Evolutionary conservation across 2,888 invertebrate genomes (phyloP), one percentile per base, ranked within the genome.

Genomic region (Apamea monoglypha): DNA sequence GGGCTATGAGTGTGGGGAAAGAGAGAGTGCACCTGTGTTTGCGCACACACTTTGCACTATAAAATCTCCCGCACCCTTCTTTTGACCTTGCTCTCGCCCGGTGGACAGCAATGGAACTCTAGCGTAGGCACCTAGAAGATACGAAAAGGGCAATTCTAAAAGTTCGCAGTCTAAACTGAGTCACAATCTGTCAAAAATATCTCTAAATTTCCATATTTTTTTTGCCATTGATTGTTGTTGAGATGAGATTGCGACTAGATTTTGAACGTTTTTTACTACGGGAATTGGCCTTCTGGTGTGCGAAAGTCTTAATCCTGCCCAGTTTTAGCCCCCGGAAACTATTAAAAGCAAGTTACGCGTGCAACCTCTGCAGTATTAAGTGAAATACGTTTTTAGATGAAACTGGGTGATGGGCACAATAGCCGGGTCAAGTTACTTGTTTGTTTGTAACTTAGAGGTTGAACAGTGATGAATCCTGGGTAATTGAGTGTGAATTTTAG

Each of bases 371-470:
- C n/a, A 78, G n/a, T 64, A 70, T 68, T 80, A 83, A 18, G 59
- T 80, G 36, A 74, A 82, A 80, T 66, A 84, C 53, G 85, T 74
- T 80, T 83, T 63, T 40, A 71, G 18, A 74, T 71, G 61, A 83
- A 84, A 40, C 59, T 61, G 56, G 29, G 66, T n/a, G 59, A 80
- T 74, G 68, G 59, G 69, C 56, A 61, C 53, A 80, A 72, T 81
- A 18, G 36, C 36, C 12, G 61, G 44, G 4, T 32, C n/a, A 16
- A 68, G 75, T 82, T 82, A 32, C 32, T 53, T 68, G 61, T 63
- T 68, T 76, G 67, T 74, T 80, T 82, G 25, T 7, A 82, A 61
- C 76, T 82, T 61, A 32, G 21, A 59, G 69, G 73, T 79, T 84
- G 69, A 68, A 78, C 68, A 70, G 50, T 70, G 59, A 79, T 79